Conservation (phyloP, 2,113 vertebrate genomes). For the Elephas maximus region DNA sequence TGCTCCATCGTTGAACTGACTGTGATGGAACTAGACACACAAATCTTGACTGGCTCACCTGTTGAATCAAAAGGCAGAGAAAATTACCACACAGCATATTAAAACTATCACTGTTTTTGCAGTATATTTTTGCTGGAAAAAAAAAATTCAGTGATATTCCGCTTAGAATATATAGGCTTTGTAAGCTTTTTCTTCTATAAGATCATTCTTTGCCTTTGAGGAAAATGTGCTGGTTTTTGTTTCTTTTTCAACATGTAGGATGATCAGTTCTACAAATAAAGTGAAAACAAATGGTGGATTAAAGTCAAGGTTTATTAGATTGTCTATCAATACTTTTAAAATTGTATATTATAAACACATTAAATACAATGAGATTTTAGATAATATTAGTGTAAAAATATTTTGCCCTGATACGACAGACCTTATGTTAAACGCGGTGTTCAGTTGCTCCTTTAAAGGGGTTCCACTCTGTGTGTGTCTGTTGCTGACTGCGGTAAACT, state of each 20-base stretch:
- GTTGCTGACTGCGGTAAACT: not conserved
- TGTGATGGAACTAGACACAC: slow-evolving; percentile 61
- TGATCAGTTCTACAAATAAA: not conserved
- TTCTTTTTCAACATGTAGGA: slow-evolving; percentile 20
- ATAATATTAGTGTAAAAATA: not conserved
- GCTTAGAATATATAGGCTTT: not conserved
- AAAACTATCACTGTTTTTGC: not conserved
- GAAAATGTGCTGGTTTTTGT: not conserved
- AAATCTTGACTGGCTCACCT: slow-evolving; percentile 62
- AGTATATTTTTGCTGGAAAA: slow-evolving; percentile 3
- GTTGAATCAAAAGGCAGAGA: slow-evolving; percentile 17
- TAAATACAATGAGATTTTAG: slow-evolving; percentile 9
- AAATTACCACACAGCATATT: not conserved
- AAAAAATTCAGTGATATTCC: slow-evolving; percentile 16
- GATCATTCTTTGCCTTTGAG: not conserved
- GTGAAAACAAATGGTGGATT: not conserved
- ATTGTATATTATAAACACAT: not conserved
- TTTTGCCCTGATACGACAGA: not conserved
- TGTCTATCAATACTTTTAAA: slow-evolving; percentile 29
- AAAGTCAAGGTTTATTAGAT: not conserved
- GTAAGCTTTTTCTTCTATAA: not conserved
- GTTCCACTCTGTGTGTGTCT: not conserved
- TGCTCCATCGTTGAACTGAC: slow-evolving; percentile 63
- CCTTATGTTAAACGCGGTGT: not conserved
- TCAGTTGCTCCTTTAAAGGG: not conserved